Percentiles rank a stretch among this genome's conserved stretches.
Conservation (phyloP, 1,140 invertebrate genomes). For the Ridgeia piscesae region DNA sequence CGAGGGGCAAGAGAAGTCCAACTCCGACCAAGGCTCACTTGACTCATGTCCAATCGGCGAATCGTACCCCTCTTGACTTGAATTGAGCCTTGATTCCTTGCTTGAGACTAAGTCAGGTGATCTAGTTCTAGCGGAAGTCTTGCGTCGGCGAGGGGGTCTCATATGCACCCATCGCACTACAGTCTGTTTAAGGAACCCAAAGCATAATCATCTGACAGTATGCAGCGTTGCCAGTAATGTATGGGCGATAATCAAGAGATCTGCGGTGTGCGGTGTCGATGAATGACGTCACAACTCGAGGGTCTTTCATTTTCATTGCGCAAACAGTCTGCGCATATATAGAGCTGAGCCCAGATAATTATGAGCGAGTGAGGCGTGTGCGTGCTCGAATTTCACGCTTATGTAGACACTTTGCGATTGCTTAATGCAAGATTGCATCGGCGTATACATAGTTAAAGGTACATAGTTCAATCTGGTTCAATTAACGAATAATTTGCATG, state of each 20-base stretch:
- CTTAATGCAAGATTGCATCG: background rate
- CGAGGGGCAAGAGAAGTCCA: too few species aligned
- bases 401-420: background rate
- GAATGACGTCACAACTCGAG: background rate
- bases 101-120: too few species aligned
- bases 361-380: background rate
- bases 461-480: background rate
- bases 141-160: too few species aligned
- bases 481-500: background rate
- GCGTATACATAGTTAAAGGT: background rate
- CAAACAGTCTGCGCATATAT: background rate
- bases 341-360: slow-evolving; percentile 4
- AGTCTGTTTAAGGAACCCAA: too few species aligned
- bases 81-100: too few species aligned
- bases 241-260: background rate
- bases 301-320: slow-evolving; percentile 5
- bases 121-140: too few species aligned
- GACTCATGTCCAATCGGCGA: too few species aligned
- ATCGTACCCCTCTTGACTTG: too few species aligned
- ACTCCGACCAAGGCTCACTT: too few species aligned
- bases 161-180: too few species aligned
- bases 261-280: background rate
- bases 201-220: background rate
- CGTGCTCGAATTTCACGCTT: background rate
- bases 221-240: background rate